Conservation (phyloP, 2,113 vertebrate species). For the Ellobius talpinus region DNA sequence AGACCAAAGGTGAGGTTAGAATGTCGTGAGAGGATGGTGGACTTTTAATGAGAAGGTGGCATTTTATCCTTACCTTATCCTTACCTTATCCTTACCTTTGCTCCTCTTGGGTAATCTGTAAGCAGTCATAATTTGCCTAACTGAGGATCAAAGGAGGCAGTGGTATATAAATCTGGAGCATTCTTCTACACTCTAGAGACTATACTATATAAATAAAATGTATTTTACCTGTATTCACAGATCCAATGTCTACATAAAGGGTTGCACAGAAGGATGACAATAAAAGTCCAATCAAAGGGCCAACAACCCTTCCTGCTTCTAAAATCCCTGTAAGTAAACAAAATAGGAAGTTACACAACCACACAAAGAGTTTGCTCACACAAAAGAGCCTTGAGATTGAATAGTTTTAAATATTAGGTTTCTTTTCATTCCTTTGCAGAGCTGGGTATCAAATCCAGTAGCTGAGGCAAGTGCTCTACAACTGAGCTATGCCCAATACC, state of each 20-base stretch:
- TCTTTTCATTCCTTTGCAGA: neutral
- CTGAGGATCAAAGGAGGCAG: neutral
- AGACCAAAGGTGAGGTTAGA: neutral
- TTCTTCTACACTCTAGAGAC: neutral
- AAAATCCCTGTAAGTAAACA: constrained; percentile 89
- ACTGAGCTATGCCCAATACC: neutral
- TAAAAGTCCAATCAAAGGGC: constrained; percentile 94
- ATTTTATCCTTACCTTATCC: neutral
- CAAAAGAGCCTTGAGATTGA: neutral
- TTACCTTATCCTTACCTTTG: neutral
- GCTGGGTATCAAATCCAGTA: neutral
- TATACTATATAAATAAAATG: neutral
- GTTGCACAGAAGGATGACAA: constrained; percentile 93
- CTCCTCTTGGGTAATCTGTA: neutral
- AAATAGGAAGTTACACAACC: neutral
- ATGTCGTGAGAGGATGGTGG: neutral
- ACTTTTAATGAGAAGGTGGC: neutral
- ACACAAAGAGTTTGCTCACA: neutral
- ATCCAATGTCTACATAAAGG: constrained; percentile 95
- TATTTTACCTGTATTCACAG: constrained; percentile 92
- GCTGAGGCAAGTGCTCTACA: neutral
- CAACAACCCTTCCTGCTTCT: constrained; percentile 92
- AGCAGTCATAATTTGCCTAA: neutral
- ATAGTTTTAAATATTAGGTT: neutral
- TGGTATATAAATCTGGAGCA: neutral